Evolutionary conservation across 2,888 invertebrate species (phyloP).

Genomic region (Phaonia tiefii): DNA sequence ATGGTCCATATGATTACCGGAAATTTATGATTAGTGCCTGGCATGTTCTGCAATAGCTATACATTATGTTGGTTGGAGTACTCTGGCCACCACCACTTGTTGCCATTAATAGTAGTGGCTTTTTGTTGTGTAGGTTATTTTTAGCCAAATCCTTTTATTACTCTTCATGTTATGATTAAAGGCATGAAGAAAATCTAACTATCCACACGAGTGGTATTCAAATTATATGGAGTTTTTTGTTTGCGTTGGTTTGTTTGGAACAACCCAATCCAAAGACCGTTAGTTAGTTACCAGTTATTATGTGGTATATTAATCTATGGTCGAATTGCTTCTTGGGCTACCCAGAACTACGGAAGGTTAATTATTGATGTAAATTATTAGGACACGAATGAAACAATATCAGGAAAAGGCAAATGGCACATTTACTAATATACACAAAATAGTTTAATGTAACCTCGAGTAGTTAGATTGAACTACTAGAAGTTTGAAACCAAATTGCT

Average conservation of each 20-base stretch:
- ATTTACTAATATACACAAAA: no score
- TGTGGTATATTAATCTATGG: background rate
- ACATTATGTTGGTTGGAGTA: slow-evolving; percentile 4
- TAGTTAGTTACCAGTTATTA: background rate
- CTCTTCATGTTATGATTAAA: slow-evolving; percentile 56
- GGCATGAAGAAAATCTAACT: slow-evolving; percentile 46
- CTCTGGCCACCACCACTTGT: background rate
- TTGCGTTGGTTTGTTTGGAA: no score
- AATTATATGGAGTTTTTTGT: no score
- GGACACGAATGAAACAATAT: no score
- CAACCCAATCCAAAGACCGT: slow-evolving; percentile 48
- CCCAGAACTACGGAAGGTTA: no score
- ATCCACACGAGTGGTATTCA: slow-evolving; percentile 39
- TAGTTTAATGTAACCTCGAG: no score
- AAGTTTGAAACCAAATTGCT: no score
- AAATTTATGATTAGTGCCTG: slow-evolving; percentile 65
- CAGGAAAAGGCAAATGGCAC: no score
- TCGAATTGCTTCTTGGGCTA: background rate
- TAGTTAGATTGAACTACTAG: no score
- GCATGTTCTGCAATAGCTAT: slow-evolving; percentile 23
- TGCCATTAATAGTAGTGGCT: slow-evolving; percentile 22
- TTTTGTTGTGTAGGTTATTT: slow-evolving; percentile 51
- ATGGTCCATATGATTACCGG: slow-evolving; percentile 60
- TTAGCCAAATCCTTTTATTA: slow-evolving; percentile 59
- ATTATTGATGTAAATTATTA: no score